A percentile compares a stretch with the other conserved stretches of the same genome.
Conservation (phyloP, 2,113 vertebrate species). For the Herpailurus yagouaroundi region DNA sequence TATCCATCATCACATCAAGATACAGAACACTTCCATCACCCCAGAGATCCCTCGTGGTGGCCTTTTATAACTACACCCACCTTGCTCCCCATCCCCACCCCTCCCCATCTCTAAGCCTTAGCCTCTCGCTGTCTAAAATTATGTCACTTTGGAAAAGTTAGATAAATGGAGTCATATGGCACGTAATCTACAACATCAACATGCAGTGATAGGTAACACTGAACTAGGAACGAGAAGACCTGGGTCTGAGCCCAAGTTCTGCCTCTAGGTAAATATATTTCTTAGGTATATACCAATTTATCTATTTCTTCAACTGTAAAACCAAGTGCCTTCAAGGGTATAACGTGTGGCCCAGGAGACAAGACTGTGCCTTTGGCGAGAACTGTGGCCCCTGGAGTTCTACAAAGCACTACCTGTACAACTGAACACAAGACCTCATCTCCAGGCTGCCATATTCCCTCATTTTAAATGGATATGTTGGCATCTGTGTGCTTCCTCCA, state of each 20-base stretch:
- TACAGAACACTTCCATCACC: not conserved
- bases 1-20: not conserved
- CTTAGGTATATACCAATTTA: not conserved
- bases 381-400: not conserved
- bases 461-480: not conserved
- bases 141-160: not conserved
- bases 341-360: not conserved
- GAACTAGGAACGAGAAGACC: not conserved
- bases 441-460: not conserved
- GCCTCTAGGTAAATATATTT: not conserved
- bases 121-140: not conserved
- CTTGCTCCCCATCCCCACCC: fast-evolving
- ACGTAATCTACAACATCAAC: not conserved
- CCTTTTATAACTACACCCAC: not conserved
- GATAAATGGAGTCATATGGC: not conserved
- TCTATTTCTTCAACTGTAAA: constrained; percentile 22
- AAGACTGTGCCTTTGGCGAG: not conserved
- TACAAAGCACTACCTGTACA: not conserved
- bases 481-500: not conserved
- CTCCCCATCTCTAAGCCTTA: not conserved
- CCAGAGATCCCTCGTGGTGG: not conserved
- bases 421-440: not conserved
- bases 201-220: not conserved
- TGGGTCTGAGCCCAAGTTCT: not conserved
- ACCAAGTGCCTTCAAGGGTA: not conserved